These are phyloP conservation scores for Pangasius larnaudii DNA, from an alignment of 2,797 vertebrate genomes.

Conservation along the genomic window DNA sequence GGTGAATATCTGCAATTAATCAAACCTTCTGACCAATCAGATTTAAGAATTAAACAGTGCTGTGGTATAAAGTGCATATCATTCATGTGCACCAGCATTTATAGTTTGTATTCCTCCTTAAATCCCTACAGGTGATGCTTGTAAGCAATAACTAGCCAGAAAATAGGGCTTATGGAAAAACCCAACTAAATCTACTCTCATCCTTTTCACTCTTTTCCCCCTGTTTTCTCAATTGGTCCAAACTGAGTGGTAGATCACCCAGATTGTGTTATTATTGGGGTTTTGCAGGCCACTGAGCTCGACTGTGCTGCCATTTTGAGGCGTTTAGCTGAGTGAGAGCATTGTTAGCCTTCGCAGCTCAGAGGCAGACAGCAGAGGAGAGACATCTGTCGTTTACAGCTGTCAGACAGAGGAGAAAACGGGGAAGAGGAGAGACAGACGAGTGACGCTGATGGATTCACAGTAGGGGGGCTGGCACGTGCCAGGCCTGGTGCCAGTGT, in stretches of 20 bases:
- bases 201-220: background rate
- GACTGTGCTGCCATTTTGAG: conserved; percentile 17
- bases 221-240: background rate
- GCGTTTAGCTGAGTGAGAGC: conserved; percentile 41
- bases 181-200: background rate
- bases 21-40: background rate
- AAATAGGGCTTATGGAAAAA: background rate
- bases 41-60: background rate
- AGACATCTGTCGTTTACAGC: conserved; percentile 52
- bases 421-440: conserved; percentile 23
- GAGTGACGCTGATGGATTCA: conserved; percentile 25
- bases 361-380: conserved; percentile 44
- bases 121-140: background rate
- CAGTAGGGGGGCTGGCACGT: conserved; percentile 12
- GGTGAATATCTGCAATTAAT: background rate
- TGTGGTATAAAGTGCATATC: background rate
- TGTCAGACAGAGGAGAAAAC: conserved; percentile 34
- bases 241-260: background rate
- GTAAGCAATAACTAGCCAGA: background rate
- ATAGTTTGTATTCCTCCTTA: background rate
- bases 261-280: conserved; percentile 3
- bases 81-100: background rate
- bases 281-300: conserved; percentile 23
- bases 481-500: conserved; percentile 26
- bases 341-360: conserved; percentile 48